phyloP scores from a whole-genome alignment of 2,113 vertebrate species.

The Polypterus bichir region DNA sequence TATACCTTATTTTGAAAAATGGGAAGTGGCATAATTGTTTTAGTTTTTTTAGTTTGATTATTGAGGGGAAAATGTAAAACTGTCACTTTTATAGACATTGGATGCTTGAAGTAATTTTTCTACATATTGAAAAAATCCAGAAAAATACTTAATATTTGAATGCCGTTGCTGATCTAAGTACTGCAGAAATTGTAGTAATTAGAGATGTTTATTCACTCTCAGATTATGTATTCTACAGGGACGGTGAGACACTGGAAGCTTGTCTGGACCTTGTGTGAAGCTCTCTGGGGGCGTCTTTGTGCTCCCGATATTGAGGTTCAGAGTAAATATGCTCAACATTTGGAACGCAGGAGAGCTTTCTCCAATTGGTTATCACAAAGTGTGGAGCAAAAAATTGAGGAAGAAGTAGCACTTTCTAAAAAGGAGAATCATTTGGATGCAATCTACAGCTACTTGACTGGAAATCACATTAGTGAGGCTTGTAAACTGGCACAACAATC shows the following conservation, averaged over 20 bases:
- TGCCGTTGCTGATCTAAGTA: too few species aligned
- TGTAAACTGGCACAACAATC: conserved; percentile 76
- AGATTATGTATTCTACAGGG: conserved; percentile 31
- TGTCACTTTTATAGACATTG: too few species aligned
- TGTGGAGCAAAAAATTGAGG: conserved; percentile 52
- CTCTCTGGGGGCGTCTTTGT: conserved; percentile 69
- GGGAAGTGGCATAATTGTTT: too few species aligned
- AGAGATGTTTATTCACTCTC: not conserved
- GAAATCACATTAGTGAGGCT: conserved; percentile 71
- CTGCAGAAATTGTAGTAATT: not conserved
- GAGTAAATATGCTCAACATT: conserved; percentile 49
- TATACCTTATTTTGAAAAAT: too few species aligned
- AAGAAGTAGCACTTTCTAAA: conserved; percentile 53
- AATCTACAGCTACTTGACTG: conserved; percentile 86
- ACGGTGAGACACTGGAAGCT: conserved; percentile 65
- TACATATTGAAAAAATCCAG: too few species aligned
- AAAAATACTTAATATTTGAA: too few species aligned
- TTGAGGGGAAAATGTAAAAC: too few species aligned
- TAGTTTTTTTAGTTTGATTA: too few species aligned
- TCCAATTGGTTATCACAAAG: conserved; percentile 71
- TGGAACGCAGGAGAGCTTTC: conserved; percentile 70
- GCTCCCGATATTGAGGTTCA: conserved; percentile 45
- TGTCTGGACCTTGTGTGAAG: conserved; percentile 79
- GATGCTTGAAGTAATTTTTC: too few species aligned
- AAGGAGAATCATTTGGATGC: conserved; percentile 51